Evolutionary conservation across 2,113 vertebrate genomes (phyloP), one percentile per base, ranked within the genome.

Genomic region (Muntiacus reevesi): DNA sequence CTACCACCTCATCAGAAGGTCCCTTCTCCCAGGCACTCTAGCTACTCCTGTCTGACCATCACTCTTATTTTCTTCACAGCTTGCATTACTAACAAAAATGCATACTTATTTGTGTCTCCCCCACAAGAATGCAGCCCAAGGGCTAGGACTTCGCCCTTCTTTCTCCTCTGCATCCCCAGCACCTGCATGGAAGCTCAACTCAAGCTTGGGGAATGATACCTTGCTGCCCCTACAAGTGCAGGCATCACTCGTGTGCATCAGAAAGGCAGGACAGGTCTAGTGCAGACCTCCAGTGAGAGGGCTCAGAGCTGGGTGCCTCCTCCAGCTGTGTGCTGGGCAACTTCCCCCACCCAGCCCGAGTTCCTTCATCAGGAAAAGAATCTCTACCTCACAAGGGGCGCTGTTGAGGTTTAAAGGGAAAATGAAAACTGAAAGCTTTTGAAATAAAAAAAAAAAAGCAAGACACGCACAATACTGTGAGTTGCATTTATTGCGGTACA

Each of bases 401-500:
- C 4, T 14, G 11, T 40, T 27, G 74, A 57, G 45, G 17, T n/a
- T 67, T 82, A 27, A 45, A 9, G 45, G 59, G 64, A 27, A 67
- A 15, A 16, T 25, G 21, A 71, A 81, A 92, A 79, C 43, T 1
- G 9, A 86, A 84, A 57, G 36, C 16, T 7, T 62, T 19, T 40
- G 59, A 88, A 93, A 91, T 54, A 47, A 84, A 76, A 74, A 64
- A 3, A 89, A 45, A 91, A 62, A 62, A 62, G 9, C 30, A 19
- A 52, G 89, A 88, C 64, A 79, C 4, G 2, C 2, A 3, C 23
- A 0, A 11, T 19, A 25, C 33, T 16, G 14, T 6, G 50, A 96
- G 78, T 71, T 28, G 83, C 27, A 6, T 97, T 96, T 96, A 97
- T 92, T 96, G 52, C 43, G 62, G 21, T 13, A 1, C 12, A 36